phyloP scores from a whole-genome alignment of 2,113 vertebrate genomes.

The Vidua macroura region DNA sequence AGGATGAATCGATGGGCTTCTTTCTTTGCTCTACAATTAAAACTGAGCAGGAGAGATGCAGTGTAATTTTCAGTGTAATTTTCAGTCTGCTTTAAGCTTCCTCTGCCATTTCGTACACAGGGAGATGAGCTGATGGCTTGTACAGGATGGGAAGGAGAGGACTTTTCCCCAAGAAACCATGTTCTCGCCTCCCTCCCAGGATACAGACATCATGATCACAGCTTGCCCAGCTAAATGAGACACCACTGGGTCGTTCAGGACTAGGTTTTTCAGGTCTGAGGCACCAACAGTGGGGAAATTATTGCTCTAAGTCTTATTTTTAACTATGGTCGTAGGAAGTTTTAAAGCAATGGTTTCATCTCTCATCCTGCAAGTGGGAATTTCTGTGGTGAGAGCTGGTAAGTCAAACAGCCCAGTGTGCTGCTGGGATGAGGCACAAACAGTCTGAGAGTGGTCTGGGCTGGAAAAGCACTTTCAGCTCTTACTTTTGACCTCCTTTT shows the following conservation, averaged over 20 bases:
- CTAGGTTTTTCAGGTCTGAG: not conserved
- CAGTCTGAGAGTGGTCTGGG: not conserved
- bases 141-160: not conserved
- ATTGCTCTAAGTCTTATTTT: not conserved
- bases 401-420: not conserved
- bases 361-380: not conserved
- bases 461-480: not conserved
- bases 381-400: not conserved
- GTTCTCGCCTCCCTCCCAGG: not conserved
- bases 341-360: not conserved
- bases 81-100: not conserved
- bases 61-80: not conserved
- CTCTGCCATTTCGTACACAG: rapidly evolving
- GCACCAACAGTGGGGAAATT: not conserved
- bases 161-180: not conserved
- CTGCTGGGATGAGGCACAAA: not conserved
- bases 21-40: slow-evolving; percentile 50
- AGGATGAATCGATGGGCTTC: slow-evolving; percentile 10
- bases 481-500: not conserved
- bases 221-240: not conserved
- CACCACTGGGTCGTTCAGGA: not conserved
- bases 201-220: not conserved
- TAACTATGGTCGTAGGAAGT: not conserved
- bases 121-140: not conserved
- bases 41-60: not conserved